Evolutionary conservation across 1,140 invertebrate species (phyloP).

Genomic region (Drosophila watanabei): DNA sequence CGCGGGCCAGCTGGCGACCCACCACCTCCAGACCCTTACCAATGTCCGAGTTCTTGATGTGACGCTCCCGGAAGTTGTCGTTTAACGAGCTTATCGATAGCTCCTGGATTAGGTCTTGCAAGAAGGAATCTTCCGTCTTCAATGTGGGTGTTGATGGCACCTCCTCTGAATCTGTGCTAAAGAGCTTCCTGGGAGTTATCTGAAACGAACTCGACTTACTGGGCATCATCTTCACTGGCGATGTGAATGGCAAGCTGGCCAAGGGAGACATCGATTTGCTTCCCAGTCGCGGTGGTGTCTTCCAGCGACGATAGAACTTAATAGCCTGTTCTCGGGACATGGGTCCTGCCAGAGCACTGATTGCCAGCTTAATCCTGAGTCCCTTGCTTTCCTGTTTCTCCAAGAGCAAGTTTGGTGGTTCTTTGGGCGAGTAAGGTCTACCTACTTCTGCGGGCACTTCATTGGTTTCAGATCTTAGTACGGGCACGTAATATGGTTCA

Average conservation of each 20-base stretch:
- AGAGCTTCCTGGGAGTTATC: conserved; percentile 14
- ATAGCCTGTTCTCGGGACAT: conserved; percentile 92
- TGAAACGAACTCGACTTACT: background rate
- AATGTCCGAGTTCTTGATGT: conserved; percentile 90
- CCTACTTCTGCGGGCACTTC: conserved; percentile 90
- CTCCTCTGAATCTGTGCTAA: background rate
- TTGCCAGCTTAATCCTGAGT: conserved; percentile 89
- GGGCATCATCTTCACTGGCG: conserved; percentile 54
- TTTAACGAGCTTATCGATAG: conserved; percentile 34
- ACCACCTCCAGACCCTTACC: conserved; percentile 94
- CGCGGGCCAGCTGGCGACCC: conserved; percentile 91
- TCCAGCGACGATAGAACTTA: conserved; percentile 92
- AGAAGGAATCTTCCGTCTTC: conserved; percentile 1
- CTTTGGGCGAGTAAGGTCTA: conserved; percentile 89
- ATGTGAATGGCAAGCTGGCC: conserved; percentile 54
- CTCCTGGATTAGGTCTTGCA: background rate
- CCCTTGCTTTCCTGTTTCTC: conserved; percentile 86
- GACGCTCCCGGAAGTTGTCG: conserved; percentile 75
- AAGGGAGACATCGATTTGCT: conserved; percentile 55
- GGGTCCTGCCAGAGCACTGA: conserved; percentile 93
- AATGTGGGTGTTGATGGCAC: background rate
- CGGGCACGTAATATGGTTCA: conserved; percentile 94
- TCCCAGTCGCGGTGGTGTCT: conserved; percentile 89
- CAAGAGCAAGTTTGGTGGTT: conserved; percentile 88
- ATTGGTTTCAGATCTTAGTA: conserved; percentile 91